Base-by-base conservation (phyloP, 2,113 vertebrate species). In the Brachyistius frenatus region DNA sequence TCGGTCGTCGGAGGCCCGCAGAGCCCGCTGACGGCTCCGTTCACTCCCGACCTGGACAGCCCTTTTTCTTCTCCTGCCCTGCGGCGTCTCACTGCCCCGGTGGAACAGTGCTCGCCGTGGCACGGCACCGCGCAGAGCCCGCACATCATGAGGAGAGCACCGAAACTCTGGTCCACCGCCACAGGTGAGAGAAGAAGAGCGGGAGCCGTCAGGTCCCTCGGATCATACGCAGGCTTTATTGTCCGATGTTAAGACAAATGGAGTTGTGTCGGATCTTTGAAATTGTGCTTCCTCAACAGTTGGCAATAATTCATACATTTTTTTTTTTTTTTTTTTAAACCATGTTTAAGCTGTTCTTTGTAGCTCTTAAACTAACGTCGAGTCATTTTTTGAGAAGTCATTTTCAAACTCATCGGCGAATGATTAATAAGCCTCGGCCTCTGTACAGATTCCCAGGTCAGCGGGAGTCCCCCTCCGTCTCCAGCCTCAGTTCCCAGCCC, bases 121-220 rank as follows among this genome's bases (percentile, higher is more conserved):
- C 91, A 92, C 23, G 94, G 94, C 37, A 88, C 95, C 0, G 87
- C 95, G 5, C 96, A 94, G 55, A 97, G 96, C 86, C 95, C 97
- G 15, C 94, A 94, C 3, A 4, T 97, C 16, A 86, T 86, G 70
- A 96, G 96, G 87, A 96, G 96, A 86, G 95, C 82, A 1, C 96
- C 96, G 31, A 96, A 96, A 81, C 93, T 99, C 30, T 99, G 98
- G 98, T 96, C 97, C 0, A 94, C 94, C 0, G 78, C 91, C 78
- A 93, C 96, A 86, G 96, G 97, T 98, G 80, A 90, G 86, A 16
- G 35, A 11, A 56, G 7, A 6, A 13, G 13, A 44, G 10, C 3
- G 23, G 23, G 1, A 23, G 23, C 23, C 23, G 3, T n/a, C 9
- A 2, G 54, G 41, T 46, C 14, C 15, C 7, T 66, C 10, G 14